These are phyloP conservation scores for Xenopus tropicalis DNA, from an alignment of 2,113 vertebrate genomes.

Conservation along the genomic window DNA sequence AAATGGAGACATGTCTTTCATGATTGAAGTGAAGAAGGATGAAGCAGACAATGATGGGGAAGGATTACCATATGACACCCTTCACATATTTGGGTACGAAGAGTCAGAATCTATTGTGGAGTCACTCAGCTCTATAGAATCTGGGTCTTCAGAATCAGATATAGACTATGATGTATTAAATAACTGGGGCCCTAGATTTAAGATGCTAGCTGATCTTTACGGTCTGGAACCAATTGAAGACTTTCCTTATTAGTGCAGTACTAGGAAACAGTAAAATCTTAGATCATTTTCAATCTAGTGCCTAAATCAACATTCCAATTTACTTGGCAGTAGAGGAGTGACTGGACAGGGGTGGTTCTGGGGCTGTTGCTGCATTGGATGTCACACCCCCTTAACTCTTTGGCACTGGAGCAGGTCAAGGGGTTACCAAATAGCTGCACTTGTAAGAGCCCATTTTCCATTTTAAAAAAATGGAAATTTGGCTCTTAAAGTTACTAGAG, in stretches of 20 bases:
- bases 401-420: too few relatives aligned
- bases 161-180: slow-evolving; percentile 90
- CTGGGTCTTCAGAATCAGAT: slow-evolving; percentile 77
- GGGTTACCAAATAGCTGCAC: too few relatives aligned
- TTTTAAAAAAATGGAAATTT: too few relatives aligned
- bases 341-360: too few relatives aligned
- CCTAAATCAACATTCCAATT: background rate
- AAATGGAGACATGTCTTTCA: slow-evolving; percentile 85
- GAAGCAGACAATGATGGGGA: slow-evolving; percentile 89
- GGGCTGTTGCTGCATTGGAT: too few relatives aligned
- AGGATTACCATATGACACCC: slow-evolving; percentile 84
- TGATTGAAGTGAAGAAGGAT: slow-evolving; percentile 93
- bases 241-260: slow-evolving; percentile 54
- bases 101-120: slow-evolving; percentile 84
- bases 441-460: too few relatives aligned
- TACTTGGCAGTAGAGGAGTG: too few relatives aligned
- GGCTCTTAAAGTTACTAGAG: too few relatives aligned
- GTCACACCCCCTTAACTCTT: too few relatives aligned
- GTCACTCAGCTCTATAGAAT: slow-evolving; percentile 87
- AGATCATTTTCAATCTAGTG: background rate
- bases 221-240: slow-evolving; percentile 69
- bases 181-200: slow-evolving; percentile 94
- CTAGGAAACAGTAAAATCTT: background rate
- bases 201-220: slow-evolving; percentile 89
- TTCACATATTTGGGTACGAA: slow-evolving; percentile 94